These are phyloP conservation scores for Myripristis murdjan DNA, from an alignment of 2,797 vertebrate genomes.

Conservation along the genomic window DNA sequence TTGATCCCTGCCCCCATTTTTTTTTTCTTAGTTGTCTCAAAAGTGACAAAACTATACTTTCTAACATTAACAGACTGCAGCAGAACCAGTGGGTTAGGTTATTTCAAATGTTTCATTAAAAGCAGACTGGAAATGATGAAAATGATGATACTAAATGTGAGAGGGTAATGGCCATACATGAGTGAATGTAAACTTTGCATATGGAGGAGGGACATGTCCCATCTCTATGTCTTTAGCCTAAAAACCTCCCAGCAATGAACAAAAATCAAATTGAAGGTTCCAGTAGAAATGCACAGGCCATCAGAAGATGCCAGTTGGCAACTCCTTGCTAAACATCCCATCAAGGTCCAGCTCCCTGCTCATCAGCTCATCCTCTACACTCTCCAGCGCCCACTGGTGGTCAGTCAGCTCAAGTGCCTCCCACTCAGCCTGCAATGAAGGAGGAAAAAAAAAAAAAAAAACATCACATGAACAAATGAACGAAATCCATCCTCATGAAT, in stretches of 20 bases:
- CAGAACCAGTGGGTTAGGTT: conserved; percentile 52
- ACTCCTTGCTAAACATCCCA: conserved; percentile 97
- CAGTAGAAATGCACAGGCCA: conserved; percentile 25
- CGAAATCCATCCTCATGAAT: background rate
- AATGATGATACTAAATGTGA: conserved; percentile 53
- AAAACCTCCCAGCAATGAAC: conserved; percentile 62
- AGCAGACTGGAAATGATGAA: conserved; percentile 49
- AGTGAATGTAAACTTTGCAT: conserved; percentile 78
- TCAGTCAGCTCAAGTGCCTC: conserved; percentile 97
- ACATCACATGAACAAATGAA: conserved; percentile 9
- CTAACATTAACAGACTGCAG: conserved; percentile 38
- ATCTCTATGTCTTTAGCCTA: conserved; percentile 42
- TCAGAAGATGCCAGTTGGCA: conserved; percentile 97
- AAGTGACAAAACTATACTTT: conserved; percentile 43
- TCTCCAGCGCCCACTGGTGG: conserved; percentile 98
- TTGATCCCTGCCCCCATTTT: conserved; percentile 25
- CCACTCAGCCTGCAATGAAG: conserved; percentile 98
- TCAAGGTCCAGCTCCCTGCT: conserved; percentile 96
- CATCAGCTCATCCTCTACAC: conserved; percentile 98
- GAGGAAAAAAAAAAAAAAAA: conserved; percentile 46
- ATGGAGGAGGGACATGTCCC: conserved; percentile 63
- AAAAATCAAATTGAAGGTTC: conserved; percentile 49
- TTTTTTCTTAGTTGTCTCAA: conserved; percentile 17
- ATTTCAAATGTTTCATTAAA: conserved; percentile 47
- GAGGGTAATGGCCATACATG: conserved; percentile 51